Evolutionary conservation across 1,140 invertebrate species (phyloP).

Genomic region (Eulimnadia texana): DNA sequence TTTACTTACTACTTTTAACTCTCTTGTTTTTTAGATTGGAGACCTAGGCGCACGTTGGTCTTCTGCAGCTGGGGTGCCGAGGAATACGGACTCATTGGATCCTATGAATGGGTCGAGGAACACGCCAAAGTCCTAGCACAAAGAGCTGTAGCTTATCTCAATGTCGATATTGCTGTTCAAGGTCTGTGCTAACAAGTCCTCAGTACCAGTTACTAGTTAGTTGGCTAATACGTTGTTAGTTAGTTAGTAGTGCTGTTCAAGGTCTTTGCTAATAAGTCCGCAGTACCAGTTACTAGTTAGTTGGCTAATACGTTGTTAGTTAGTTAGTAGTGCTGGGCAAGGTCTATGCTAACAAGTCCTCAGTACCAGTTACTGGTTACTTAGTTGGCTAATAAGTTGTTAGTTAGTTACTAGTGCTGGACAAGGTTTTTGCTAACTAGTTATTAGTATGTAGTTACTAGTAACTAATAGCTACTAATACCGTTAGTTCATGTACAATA

Average conservation of each 20-base stretch:
- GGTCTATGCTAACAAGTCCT: constrained; percentile 3
- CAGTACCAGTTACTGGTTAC: constrained; percentile 17
- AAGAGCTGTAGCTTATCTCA: constrained; percentile 28
- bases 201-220: constrained; percentile 17
- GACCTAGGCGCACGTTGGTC: constrained; percentile 30
- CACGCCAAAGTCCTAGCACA: constrained; percentile 15
- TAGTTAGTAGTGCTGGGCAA: constrained; percentile 18
- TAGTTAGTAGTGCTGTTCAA: constrained; percentile 11
- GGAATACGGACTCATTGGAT: constrained; percentile 34
- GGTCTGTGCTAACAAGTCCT: constrained; percentile 3
- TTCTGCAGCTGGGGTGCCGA: constrained; percentile 37
- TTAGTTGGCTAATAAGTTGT: constrained; percentile 17
- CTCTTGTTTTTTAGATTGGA: constrained; percentile 26
- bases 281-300: constrained; percentile 18
- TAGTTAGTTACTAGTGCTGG: constrained; percentile 14
- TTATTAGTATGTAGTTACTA: no score
- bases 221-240: constrained; percentile 17
- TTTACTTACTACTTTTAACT: no score
- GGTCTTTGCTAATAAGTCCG: constrained; percentile 1
- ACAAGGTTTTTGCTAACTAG: not conserved
- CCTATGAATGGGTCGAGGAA: constrained; percentile 31
- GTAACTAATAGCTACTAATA: no score
- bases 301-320: constrained; percentile 17
- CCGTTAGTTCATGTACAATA: no score
- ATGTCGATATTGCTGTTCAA: constrained; percentile 21